phyloP scores from a whole-genome alignment of 2,797 vertebrate species.

The Vultur gryphus region DNA sequence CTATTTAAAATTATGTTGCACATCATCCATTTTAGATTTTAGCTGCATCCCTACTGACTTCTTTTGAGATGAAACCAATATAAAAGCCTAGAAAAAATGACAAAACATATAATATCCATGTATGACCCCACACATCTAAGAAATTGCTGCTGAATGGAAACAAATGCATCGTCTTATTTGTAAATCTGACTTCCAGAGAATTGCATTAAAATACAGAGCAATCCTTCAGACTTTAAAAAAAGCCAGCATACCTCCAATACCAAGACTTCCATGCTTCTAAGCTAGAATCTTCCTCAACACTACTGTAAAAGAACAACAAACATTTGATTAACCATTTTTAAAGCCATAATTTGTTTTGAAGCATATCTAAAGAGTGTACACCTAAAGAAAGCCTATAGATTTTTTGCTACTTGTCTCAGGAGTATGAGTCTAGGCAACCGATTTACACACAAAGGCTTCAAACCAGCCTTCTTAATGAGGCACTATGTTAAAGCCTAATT shows the following conservation, averaged over 20 bases:
- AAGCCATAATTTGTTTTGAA: background rate
- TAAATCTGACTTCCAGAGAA: background rate
- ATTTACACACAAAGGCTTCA: background rate
- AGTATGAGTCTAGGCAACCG: background rate
- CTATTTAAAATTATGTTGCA: background rate
- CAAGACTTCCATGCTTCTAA: slow-evolving; percentile 37
- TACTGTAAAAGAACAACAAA: background rate
- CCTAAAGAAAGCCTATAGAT: accelerated
- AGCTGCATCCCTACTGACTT: background rate
- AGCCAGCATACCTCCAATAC: slow-evolving; percentile 26
- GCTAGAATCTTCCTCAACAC: background rate
- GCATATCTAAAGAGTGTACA: background rate
- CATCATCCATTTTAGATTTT: background rate
- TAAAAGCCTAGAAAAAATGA: background rate
- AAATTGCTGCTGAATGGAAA: background rate
- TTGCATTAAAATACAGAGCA: background rate
- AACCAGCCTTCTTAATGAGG: background rate
- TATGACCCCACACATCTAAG: accelerated
- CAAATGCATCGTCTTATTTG: background rate
- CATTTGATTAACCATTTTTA: background rate
- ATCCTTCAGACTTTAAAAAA: background rate
- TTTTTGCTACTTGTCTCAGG: background rate
- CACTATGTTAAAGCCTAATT: background rate
- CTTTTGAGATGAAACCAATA: background rate
- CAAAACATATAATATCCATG: accelerated